Evolutionary conservation across 2,113 vertebrate genomes (phyloP).

Genomic region (Nothoprocta pentlandii): DNA sequence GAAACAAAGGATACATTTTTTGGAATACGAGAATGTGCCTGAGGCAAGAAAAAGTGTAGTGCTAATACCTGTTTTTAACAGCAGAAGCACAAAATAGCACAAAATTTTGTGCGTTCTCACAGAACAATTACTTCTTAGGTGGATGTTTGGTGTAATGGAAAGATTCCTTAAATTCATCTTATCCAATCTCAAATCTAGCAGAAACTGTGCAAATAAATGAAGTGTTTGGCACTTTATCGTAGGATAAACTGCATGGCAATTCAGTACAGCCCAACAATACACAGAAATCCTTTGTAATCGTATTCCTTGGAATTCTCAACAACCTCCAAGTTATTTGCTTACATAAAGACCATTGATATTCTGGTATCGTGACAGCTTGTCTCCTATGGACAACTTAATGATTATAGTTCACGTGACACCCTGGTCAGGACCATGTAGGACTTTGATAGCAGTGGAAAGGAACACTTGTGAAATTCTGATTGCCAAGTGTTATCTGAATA

Average conservation of each 20-base stretch:
- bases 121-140: slow-evolving; percentile 33
- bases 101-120: not conserved
- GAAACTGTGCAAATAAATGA: slow-evolving; percentile 54
- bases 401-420: not conserved
- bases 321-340: not conserved
- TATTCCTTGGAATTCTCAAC: not conserved
- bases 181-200: slow-evolving; percentile 36
- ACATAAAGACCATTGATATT: not conserved
- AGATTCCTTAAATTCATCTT: slow-evolving; percentile 55
- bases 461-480: not conserved
- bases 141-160: slow-evolving; percentile 44
- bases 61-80: not conserved
- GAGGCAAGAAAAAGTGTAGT: not conserved
- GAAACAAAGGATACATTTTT: not conserved
- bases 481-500: not conserved
- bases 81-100: not conserved
- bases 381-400: not conserved
- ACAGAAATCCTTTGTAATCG: not conserved
- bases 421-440: not conserved
- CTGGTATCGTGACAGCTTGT: not conserved
- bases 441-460: not conserved
- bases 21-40: not conserved
- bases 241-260: slow-evolving; percentile 17
- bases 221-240: slow-evolving; percentile 51
- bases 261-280: not conserved